Evolutionary conservation across 2,797 vertebrate genomes (phyloP).

Genomic region (Aotus griseimembra): DNA sequence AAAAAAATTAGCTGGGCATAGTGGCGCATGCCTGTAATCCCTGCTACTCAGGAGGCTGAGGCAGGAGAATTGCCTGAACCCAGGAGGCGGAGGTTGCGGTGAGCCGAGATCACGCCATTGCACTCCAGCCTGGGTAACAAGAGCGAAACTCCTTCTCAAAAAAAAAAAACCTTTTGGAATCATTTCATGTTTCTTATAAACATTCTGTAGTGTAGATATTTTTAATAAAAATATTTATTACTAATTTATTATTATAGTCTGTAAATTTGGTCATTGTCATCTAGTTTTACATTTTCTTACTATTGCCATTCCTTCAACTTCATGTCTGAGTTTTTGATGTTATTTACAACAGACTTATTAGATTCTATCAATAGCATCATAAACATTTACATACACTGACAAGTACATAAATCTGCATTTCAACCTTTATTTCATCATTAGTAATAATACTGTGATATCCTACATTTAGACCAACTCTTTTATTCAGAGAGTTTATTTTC

Average conservation of each 20-base stretch:
- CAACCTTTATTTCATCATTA: neutral
- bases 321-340: neutral
- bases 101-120: no score
- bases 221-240: neutral
- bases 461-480: neutral
- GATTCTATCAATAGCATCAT: neutral
- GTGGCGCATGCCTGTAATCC: no score
- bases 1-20: no score
- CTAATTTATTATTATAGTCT: neutral
- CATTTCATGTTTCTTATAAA: neutral
- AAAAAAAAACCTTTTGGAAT: neutral
- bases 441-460: neutral
- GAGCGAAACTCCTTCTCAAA: no score
- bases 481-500: neutral
- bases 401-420: fast-evolving
- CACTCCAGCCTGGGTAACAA: no score
- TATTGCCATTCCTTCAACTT: neutral
- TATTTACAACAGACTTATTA: neutral
- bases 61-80: no score
- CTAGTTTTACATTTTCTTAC: neutral
- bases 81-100: no score
- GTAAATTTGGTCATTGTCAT: neutral
- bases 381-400: neutral
- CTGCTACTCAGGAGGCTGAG: no score
- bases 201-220: neutral